These are phyloP conservation scores for Ennomos quercinarius DNA, from an alignment of 2,888 invertebrate genomes.

Conservation along the genomic window DNA sequence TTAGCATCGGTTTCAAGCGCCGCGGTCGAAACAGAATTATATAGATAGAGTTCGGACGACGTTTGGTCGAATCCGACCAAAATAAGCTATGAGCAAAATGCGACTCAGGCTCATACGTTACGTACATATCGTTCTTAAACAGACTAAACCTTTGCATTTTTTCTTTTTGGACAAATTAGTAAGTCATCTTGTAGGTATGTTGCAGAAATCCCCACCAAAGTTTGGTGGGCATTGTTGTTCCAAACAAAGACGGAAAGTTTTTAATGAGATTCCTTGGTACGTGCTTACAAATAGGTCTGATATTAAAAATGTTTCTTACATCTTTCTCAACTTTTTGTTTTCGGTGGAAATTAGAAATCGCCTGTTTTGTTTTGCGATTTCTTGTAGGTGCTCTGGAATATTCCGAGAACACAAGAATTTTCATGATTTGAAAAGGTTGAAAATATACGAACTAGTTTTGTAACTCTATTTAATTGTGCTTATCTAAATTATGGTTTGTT, in stretches of 20 bases:
- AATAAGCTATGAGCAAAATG: neutral
- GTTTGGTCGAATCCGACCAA: slow-evolving; percentile 4
- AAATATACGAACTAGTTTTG: too few relatives aligned
- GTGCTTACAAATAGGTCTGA: slow-evolving; percentile 14
- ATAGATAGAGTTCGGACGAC: neutral
- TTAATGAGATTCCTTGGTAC: slow-evolving; percentile 20
- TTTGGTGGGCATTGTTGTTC: neutral
- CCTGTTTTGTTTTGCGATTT: neutral
- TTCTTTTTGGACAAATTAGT: too few relatives aligned
- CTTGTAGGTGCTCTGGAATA: neutral
- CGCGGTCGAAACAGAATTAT: neutral
- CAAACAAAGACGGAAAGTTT: slow-evolving; percentile 19
- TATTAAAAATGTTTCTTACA: slow-evolving; percentile 19
- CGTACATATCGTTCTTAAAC: too few relatives aligned
- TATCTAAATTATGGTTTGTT: too few relatives aligned
- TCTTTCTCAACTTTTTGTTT: slow-evolving; percentile 10
- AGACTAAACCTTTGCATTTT: too few relatives aligned
- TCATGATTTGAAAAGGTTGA: too few relatives aligned
- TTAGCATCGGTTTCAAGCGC: slow-evolving; percentile 28
- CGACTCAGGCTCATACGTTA: too few relatives aligned
- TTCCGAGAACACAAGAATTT: too few relatives aligned
- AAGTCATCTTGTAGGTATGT: too few relatives aligned
- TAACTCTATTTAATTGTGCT: too few relatives aligned
- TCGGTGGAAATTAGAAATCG: neutral
- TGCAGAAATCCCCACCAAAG: too few relatives aligned